Percentiles rank a stretch among this genome's conserved stretches.
Conservation (phyloP, 2,113 vertebrate genomes). For the Lichenostomus cassidix region DNA sequence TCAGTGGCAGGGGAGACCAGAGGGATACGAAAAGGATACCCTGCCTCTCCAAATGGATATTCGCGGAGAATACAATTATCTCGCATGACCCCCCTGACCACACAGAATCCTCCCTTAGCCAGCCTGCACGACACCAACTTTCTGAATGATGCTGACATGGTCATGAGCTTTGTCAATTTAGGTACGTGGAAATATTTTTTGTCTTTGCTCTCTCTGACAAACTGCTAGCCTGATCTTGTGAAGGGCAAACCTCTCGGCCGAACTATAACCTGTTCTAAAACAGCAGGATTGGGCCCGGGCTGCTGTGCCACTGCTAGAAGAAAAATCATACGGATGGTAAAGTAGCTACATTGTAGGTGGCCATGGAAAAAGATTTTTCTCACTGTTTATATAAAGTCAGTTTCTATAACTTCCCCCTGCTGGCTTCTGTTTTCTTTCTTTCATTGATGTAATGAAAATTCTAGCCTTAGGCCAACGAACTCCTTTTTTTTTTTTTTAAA, state of each 20-base stretch:
- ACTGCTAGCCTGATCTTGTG: not conserved
- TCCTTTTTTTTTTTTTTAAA: constrained; percentile 32
- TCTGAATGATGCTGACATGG: constrained; percentile 98
- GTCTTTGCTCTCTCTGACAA: constrained; percentile 42
- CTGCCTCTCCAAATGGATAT: constrained; percentile 85
- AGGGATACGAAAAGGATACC: constrained; percentile 80
- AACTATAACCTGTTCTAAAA: constrained; percentile 4
- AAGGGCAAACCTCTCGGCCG: not conserved
- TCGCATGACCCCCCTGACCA: constrained; percentile 75
- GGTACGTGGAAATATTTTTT: constrained; percentile 81
- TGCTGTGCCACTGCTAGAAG: constrained; percentile 12
- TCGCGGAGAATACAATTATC: constrained; percentile 84
- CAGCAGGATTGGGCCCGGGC: not conserved
- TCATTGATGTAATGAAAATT: constrained; percentile 67
- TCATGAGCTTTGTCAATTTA: constrained; percentile 99
- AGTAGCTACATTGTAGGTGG: constrained; percentile 75
- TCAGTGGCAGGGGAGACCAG: constrained; percentile 79
- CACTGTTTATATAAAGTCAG: constrained; percentile 74
- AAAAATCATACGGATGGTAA: constrained; percentile 47
- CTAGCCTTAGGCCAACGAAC: constrained; percentile 67
- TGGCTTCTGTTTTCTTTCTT: constrained; percentile 77
- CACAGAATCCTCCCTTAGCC: constrained; percentile 86
- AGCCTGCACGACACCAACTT: constrained; percentile 93
- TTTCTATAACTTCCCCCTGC: constrained; percentile 71
- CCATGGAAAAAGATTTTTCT: constrained; percentile 60